These are phyloP conservation scores for Podarcis cretensis DNA, from an alignment of 2,113 vertebrate genomes.

Conservation along the genomic window DNA sequence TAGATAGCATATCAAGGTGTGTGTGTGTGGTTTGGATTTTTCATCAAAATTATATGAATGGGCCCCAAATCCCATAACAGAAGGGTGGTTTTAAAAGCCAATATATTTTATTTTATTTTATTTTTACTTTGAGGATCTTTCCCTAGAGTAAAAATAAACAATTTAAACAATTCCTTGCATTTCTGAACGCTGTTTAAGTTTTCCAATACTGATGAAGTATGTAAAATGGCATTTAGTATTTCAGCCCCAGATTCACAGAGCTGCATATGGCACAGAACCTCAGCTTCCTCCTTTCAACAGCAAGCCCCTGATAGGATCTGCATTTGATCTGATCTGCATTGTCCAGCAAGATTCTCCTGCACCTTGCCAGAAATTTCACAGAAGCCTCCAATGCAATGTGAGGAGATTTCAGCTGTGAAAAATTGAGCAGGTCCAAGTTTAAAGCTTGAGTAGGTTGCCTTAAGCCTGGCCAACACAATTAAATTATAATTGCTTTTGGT, in stretches of 20 bases:
- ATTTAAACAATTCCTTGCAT: conserved; percentile 41
- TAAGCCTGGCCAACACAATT: neutral
- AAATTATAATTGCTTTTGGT: neutral
- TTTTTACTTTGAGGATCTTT: neutral
- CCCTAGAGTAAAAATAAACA: neutral
- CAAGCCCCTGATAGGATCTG: neutral
- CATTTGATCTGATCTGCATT: neutral
- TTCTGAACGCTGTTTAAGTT: conserved; percentile 51
- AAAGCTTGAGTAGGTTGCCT: neutral
- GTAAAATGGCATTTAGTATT: conserved; percentile 59
- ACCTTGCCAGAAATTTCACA: neutral
- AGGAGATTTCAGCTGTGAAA: neutral
- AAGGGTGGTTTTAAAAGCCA: conserved; percentile 10
- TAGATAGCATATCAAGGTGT: conserved; percentile 9
- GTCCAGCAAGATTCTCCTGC: neutral
- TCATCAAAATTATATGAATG: conserved; percentile 44
- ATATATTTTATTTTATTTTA: conserved; percentile 19
- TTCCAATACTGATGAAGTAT: conserved; percentile 54
- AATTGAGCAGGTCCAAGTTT: neutral
- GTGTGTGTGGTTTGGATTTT: conserved; percentile 22
- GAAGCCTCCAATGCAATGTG: neutral
- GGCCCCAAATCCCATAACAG: conserved; percentile 19
- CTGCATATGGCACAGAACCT: neutral
- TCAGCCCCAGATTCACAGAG: neutral
- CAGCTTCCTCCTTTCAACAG: neutral